Conservation (phyloP, 1,140 invertebrate genomes). For the Ips nitidus region DNA sequence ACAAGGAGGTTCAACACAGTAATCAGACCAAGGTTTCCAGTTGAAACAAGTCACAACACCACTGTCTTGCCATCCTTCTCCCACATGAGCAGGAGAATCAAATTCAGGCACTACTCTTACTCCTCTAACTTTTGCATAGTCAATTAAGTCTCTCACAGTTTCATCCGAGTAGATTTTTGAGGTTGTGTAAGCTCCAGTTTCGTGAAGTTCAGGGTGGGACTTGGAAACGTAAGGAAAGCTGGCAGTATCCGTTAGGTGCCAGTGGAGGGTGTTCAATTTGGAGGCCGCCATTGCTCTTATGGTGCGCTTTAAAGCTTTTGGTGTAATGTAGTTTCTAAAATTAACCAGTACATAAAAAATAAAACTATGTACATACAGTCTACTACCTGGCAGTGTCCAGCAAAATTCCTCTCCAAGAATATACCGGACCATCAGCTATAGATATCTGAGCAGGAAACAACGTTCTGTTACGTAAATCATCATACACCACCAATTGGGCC, state of each 20-base stretch:
- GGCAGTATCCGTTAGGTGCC: slow-evolving; percentile 81
- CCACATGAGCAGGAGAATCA: slow-evolving; percentile 78
- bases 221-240: slow-evolving; percentile 75
- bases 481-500: slow-evolving; percentile 73
- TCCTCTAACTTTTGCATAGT: slow-evolving; percentile 66
- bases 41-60: slow-evolving; percentile 75
- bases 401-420: slow-evolving; percentile 67
- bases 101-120: slow-evolving; percentile 72
- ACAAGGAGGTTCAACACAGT: slow-evolving; percentile 79
- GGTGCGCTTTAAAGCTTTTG: slow-evolving; percentile 67
- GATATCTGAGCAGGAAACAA: slow-evolving; percentile 55
- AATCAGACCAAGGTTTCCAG: slow-evolving; percentile 66
- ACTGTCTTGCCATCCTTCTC: slow-evolving; percentile 77
- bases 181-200: slow-evolving; percentile 72
- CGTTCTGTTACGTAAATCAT: slow-evolving; percentile 58
- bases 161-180: slow-evolving; percentile 66
- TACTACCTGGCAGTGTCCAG: slow-evolving; percentile 65
- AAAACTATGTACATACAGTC: neutral
- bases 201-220: slow-evolving; percentile 66
- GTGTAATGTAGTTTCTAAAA: slow-evolving; percentile 68
- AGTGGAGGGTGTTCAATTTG: slow-evolving; percentile 83
- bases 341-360: neutral
- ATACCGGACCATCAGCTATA: slow-evolving; percentile 60
- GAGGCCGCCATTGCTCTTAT: slow-evolving; percentile 74
- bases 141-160: slow-evolving; percentile 66